Evolutionary conservation across 2,888 invertebrate genomes (phyloP).

Genomic region (Lithophane semibrunnea): DNA sequence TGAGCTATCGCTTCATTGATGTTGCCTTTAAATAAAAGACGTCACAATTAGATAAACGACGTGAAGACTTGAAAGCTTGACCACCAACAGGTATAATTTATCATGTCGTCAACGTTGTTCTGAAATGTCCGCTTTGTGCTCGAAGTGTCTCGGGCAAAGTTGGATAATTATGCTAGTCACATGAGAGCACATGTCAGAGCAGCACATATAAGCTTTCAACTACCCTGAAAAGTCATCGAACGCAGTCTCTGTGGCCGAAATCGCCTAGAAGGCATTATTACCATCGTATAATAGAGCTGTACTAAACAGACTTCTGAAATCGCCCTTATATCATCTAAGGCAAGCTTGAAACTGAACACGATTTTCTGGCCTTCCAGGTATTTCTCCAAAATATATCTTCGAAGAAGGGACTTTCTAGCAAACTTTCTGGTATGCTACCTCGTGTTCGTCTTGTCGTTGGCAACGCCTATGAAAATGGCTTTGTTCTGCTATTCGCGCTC

Average conservation of each 20-base stretch:
- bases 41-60: background rate
- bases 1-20: background rate
- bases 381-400: slow-evolving; percentile 81
- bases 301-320: background rate
- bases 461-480: slow-evolving; percentile 68
- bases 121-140: background rate
- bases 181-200: background rate
- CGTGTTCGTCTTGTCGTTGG: slow-evolving; percentile 75
- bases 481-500: slow-evolving; percentile 83
- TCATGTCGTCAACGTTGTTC: background rate
- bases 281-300: background rate
- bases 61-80: slow-evolving; percentile 2
- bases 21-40: background rate
- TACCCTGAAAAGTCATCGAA: background rate
- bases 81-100: slow-evolving; percentile 1
- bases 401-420: slow-evolving; percentile 85
- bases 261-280: background rate
- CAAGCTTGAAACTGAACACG: background rate
- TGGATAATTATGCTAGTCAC: background rate
- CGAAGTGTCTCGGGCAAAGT: background rate
- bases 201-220: background rate
- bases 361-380: slow-evolving; percentile 77
- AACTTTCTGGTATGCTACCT: slow-evolving; percentile 84
- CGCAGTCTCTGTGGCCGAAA: background rate
- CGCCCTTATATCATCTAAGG: background rate